Evolutionary conservation across 2,113 vertebrate genomes (phyloP), one percentile per base, ranked within the genome.

Genomic region (Oophaga pumilio): DNA sequence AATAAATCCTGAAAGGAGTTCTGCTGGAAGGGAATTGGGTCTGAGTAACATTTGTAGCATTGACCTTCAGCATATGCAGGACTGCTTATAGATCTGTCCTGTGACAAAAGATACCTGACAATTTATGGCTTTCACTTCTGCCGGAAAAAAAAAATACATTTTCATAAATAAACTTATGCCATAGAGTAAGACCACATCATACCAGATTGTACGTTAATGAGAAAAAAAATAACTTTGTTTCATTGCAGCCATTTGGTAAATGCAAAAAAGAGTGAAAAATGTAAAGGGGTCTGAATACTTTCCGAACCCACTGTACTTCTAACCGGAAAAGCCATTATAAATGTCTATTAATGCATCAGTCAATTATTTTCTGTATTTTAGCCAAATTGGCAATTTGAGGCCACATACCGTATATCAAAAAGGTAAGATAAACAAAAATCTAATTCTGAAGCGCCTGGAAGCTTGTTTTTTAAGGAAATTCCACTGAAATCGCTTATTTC

Each of bases 1-100:
- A n/a, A 64, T 60, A 64, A 76, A 77, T 76, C 73, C 73, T 77
- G 33, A 85, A 85, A 76, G 28, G 57, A 43, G 11, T 82, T 82
- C 28, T 82, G 56, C 56, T 60, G 59, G 20, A 43, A 81, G 62
- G 49, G 18, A 82, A 82, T 22, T 82, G 57, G 59, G 20, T 49
- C 79, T 43, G 20, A 77, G 13, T 24, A 33, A 22, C 22, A n/a
- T 3, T 26, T 8, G 20, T 24, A 53, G 56, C 50, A 77, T 77
- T 77, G 20, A 74, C 71, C 71, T 50, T 74, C 71, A 50, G 33
- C 28, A 50, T 22, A 28, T 50, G 15, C 20, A 74, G n/a, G 3
- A 50, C 33, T 22, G 9, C 26, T 49, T 12, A 49, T 22, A 50
- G 17, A 74, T 74, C 71, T 50, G 20, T 0, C 12, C 71, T 74